Evolutionary conservation across 2,797 vertebrate species (phyloP), one percentile per base, ranked within the genome.

Genomic region (Lateolabrax maculatus): DNA sequence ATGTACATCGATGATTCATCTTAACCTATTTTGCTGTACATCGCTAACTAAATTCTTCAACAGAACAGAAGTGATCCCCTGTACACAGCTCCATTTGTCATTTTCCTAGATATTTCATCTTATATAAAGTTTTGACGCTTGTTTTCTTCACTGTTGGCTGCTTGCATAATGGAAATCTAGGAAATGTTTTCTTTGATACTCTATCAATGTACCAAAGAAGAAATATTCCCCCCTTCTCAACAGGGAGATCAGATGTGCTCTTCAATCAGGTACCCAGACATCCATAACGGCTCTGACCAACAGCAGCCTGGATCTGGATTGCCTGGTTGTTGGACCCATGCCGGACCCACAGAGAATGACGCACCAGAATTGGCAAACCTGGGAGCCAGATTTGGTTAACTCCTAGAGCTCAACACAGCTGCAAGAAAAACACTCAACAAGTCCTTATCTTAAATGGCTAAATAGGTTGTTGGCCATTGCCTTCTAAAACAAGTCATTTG

Each of bases 1-100:
- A 76, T 46, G 72, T 87, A 79, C 65, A 31, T 71, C 8, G 41
- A 71, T 90, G 88, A 92, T 66, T 91, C 87, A 89, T 82, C 77
- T 41, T 15, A 78, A 87, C 41, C 73, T 77, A 46, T 61, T 83
- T 78, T 6, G 60, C 70, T 87, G 77, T 82, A 84, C 76, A 79
- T 88, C 53, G 5, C 68, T 60, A 61, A 46, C 39, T 19, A 10
- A 65, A 61, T 61, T 62, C 74, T 58, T 56, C 68, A 60, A 19
- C 51, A 62, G 48, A 71, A 53, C 62, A 64, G 58, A 66, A 21
- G 64, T 56, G 51, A 75, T 64, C 44, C 16, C 6, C 5, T 19
- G 18, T 41, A 2, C 56, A 48, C 53, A 11, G 63, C 48, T 73
- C 43, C 15, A 0, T 55, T 49, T 53, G 25, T 70, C 78, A 48